Conservation (phyloP, 2,888 invertebrate species). For the Chelonus formosanus region DNA sequence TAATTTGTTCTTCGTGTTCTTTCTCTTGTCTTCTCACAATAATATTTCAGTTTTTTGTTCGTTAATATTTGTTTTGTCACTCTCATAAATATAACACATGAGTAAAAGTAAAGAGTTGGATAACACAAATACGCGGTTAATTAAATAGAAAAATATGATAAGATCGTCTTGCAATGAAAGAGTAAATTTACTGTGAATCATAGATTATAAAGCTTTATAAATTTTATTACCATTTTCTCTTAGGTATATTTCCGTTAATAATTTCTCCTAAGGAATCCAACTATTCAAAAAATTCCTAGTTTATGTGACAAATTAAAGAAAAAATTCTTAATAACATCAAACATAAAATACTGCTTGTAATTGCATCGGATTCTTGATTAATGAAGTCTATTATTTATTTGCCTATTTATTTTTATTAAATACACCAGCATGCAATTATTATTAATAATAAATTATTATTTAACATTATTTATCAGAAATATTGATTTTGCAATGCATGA, state of each 20-base stretch:
- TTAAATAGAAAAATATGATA: not conserved
- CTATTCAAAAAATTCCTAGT: no score
- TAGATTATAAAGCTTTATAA: not conserved
- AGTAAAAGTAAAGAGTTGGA: not conserved
- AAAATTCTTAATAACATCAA: not conserved
- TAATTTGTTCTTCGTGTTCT: no score
- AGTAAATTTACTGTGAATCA: slow-evolving; percentile 14
- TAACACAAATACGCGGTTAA: not conserved
- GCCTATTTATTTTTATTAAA: no score
- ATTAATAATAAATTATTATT: no score
- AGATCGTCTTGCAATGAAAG: slow-evolving; percentile 5
- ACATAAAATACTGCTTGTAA: not conserved
- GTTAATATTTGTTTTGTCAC: not conserved
- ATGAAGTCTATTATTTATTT: not conserved
- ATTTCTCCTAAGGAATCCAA: no score
- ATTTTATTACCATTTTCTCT: no score
- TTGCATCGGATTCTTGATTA: no score
- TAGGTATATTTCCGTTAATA: no score
- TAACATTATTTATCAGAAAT: no score
- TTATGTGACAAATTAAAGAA: no score
- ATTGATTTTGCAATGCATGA: not conserved
- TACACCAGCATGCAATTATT: no score
- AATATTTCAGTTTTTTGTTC: not conserved
- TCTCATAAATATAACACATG: not conserved
- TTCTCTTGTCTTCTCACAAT: not conserved